Base-by-base conservation (phyloP, 2,113 vertebrate species). In the Odocoileus virginianus region DNA sequence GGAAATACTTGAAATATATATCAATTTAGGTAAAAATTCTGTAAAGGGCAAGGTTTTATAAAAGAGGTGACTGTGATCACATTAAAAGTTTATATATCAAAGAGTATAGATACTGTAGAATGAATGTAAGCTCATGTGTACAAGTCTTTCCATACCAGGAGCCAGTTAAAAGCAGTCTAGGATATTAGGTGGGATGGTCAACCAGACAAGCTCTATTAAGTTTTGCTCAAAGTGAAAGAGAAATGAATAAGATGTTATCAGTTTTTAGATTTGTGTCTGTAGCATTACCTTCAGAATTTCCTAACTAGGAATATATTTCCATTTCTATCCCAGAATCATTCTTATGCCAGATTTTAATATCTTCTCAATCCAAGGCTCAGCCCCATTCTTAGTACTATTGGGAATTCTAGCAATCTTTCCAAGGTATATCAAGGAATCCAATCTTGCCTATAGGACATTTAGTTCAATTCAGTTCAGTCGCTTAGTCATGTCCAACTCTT, bases 1-100 rank as follows among this genome's bases (percentile, higher is more conserved):
- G 21, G 16, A 82, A 96, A 85, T 87, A 91, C 54, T 17, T 92
- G 27, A 97, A 97, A 89, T 93, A 43, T 15, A 60, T 78, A n/a
- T 57, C 30, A 89, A 3, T 89, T 54, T 76, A 71, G 10, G 36
- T 83, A 97, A 52, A 8, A 84, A 83, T 19, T 36, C 43, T 79
- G 1, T 36, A 83, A 94, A 28, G 36, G 16, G 4, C 16, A 79
- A 27, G 7, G 3, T 71, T 94, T 89, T 91, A 8, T 60, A 82
- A 71, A 91, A 71, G 16, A 85, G 43, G 30, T 54, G 17, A 2
- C 74, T 81, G 5, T 36, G 15, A 76, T 85, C 12, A 36, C 81
- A 47, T 81, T 86, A 86, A 92, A 96, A 94, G 23, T 4, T 79
- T n/a, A 76, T 61, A 88, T 10, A 87, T 36, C 19, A 40, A 96